phyloP scores from a whole-genome alignment of 2,797 vertebrate species.

The Sebastes taczanowskii region DNA sequence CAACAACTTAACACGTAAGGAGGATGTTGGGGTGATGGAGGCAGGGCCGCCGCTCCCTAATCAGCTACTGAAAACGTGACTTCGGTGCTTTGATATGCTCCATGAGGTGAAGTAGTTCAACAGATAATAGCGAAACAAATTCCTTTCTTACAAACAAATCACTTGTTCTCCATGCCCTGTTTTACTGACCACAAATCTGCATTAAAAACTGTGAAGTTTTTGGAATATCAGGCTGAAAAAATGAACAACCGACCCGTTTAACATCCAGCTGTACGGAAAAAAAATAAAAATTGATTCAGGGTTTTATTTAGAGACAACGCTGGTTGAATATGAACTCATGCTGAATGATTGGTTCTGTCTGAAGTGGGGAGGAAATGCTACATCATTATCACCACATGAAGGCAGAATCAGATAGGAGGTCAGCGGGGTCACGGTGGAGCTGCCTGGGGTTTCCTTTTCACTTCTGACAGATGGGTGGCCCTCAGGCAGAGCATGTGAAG shows the following conservation, averaged over 20 bases:
- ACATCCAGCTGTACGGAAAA: background rate
- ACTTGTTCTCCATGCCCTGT: background rate
- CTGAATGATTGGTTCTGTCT: slow-evolving; percentile 16
- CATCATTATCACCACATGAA: slow-evolving; percentile 36
- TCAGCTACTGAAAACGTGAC: background rate
- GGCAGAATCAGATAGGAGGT: slow-evolving; percentile 19
- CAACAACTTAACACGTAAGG: no score
- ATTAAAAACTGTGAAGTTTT: background rate
- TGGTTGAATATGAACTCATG: background rate
- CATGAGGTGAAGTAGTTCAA: background rate
- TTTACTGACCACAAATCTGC: background rate
- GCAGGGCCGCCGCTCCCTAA: no score
- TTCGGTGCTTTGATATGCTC: background rate
- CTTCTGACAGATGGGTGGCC: slow-evolving; percentile 43
- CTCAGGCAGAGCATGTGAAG: slow-evolving; percentile 20
- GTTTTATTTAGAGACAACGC: background rate
- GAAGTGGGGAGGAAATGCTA: slow-evolving; percentile 26
- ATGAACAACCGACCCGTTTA: background rate
- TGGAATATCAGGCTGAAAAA: background rate
- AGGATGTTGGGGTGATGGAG: no score
- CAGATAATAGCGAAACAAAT: background rate
- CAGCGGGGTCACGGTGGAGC: slow-evolving; percentile 4
- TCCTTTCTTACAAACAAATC: background rate
- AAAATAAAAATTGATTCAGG: background rate
- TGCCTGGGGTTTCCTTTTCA: slow-evolving; percentile 36